phyloP scores from a whole-genome alignment of 1,140 invertebrate genomes.

The Magallana angulata region DNA sequence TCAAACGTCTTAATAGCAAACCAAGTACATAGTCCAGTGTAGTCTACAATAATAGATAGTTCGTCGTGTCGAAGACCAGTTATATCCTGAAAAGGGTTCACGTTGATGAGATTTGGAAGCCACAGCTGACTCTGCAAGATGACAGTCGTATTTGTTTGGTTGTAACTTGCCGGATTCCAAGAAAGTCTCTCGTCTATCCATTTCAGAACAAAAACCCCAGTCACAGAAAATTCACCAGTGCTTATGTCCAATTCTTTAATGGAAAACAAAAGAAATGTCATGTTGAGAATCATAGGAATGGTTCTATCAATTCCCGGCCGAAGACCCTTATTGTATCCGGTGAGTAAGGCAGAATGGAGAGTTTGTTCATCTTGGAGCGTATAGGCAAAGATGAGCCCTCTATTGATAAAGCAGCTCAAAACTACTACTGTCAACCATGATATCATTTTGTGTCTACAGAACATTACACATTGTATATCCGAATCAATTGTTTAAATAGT shows the following conservation, averaged over 20 bases:
- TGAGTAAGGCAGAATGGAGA: not conserved
- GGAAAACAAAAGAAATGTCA: not conserved
- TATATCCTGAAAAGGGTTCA: slow-evolving; percentile 16
- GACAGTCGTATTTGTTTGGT: not conserved
- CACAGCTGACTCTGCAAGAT: slow-evolving; percentile 29
- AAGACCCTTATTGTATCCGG: not conserved
- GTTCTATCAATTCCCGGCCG: slow-evolving; percentile 14
- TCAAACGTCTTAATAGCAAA: slow-evolving; percentile 38
- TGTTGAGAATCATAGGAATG: not conserved
- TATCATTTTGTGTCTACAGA: too few relatives aligned
- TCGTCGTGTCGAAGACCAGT: not conserved
- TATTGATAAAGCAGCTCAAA: too few relatives aligned
- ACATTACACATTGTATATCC: too few relatives aligned
- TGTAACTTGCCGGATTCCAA: not conserved
- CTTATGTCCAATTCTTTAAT: slow-evolving; percentile 30
- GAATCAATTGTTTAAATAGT: too few relatives aligned
- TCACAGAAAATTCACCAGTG: slow-evolving; percentile 3
- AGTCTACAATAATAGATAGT: not conserved
- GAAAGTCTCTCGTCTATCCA: slow-evolving; percentile 37
- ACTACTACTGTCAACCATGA: too few relatives aligned
- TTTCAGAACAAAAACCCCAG: not conserved
- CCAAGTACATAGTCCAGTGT: slow-evolving; percentile 43
- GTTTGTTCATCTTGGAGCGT: not conserved
- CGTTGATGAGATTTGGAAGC: slow-evolving; percentile 31
- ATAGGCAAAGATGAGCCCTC: not conserved